A percentile compares a stretch with the other conserved stretches of the same genome.
phyloP scores from a whole-genome alignment of 1,140 invertebrate genomes.

The Gonatopus flavifemur region DNA sequence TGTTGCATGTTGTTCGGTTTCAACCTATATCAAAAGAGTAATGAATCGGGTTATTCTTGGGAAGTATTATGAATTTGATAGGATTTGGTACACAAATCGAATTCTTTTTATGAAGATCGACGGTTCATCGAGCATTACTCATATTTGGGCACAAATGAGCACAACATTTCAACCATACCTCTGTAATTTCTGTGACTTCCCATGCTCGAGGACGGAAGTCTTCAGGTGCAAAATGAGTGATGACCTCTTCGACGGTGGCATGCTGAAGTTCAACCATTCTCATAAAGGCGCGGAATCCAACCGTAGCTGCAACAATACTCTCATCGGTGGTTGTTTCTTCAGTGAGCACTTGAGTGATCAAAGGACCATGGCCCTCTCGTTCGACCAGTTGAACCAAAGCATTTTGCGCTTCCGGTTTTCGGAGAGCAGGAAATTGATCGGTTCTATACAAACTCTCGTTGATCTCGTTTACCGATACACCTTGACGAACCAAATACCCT shows the following conservation, averaged over 20 bases:
- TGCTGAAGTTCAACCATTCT: conserved; percentile 80
- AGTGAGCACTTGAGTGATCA: conserved; percentile 77
- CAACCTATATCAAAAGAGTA: conserved; percentile 27
- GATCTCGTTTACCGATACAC: conserved; percentile 75
- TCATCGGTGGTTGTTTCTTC: conserved; percentile 77
- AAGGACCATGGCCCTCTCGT: conserved; percentile 73
- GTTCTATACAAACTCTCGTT: conserved; percentile 72
- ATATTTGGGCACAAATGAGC: too few species aligned
- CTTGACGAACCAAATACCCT: conserved; percentile 72
- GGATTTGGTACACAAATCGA: too few species aligned
- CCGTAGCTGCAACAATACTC: conserved; percentile 71
- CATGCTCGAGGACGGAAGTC: conserved; percentile 78
- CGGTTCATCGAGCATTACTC: too few species aligned
- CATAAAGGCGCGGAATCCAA: conserved; percentile 81
- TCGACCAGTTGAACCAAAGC: conserved; percentile 81
- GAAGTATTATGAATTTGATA: too few species aligned
- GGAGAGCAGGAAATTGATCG: conserved; percentile 74
- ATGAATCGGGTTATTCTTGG: background rate
- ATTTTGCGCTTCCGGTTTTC: conserved; percentile 76
- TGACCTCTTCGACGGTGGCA: conserved; percentile 79
- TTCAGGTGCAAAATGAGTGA: conserved; percentile 76
- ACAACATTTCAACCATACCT: conserved; percentile 64
- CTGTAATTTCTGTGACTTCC: conserved; percentile 69
- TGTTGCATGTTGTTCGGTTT: conserved; percentile 40
- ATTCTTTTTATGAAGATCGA: too few species aligned